phyloP scores from a whole-genome alignment of 2,888 invertebrate genomes.

The Eustalomyia histrio region DNA sequence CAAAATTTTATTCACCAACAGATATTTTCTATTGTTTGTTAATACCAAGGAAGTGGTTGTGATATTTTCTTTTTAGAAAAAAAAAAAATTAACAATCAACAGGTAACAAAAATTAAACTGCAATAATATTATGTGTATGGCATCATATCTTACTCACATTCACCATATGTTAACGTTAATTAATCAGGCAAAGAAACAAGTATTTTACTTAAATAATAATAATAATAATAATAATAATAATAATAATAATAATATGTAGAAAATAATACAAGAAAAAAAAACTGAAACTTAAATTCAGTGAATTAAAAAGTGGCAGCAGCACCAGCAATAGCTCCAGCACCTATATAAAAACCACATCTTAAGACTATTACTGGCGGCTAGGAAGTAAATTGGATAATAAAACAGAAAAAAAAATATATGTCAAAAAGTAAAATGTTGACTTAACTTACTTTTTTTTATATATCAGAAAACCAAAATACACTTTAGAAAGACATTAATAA shows the following conservation, averaged over 20 bases:
- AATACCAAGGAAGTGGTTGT: conserved; percentile 61
- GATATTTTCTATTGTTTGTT: conserved; percentile 58
- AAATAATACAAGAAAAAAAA: conserved; percentile 9
- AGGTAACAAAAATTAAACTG: conserved; percentile 41
- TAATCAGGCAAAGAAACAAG: conserved; percentile 66
- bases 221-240: no score
- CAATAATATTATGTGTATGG: conserved; percentile 50
- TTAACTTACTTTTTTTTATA: background rate
- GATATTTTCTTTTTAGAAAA: conserved; percentile 41
- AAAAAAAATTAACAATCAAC: background rate
- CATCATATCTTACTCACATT: conserved; percentile 57
- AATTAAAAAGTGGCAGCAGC: background rate
- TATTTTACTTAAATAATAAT: conserved; percentile 62
- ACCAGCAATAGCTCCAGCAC: conserved; percentile 18
- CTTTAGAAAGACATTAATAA: conserved; percentile 55
- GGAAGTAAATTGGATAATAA: conserved; percentile 56
- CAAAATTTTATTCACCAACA: background rate
- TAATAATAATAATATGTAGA: conserved; percentile 36
- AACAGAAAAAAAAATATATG: conserved; percentile 53
- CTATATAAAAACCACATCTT: conserved; percentile 51
- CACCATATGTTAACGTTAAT: conserved; percentile 64
- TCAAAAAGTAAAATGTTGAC: conserved; percentile 40
- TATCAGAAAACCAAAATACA: background rate
- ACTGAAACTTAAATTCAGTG: background rate
- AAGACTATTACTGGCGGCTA: conserved; percentile 41